These are phyloP conservation scores for Takifugu flavidus DNA, from an alignment of 2,113 vertebrate genomes.

Conservation along the genomic window DNA sequence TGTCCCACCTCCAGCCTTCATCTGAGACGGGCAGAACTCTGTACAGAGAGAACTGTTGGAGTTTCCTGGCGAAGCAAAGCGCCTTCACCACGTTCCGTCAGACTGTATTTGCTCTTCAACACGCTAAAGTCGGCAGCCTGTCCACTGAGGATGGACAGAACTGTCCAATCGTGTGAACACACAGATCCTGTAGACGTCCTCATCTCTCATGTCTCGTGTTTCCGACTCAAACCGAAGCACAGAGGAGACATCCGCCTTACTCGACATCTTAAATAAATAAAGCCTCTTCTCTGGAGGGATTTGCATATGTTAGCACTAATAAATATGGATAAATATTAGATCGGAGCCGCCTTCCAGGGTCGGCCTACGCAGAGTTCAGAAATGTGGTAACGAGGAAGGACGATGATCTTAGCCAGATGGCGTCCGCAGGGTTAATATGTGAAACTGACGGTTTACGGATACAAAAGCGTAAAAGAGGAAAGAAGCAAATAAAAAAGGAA, in stretches of 20 bases:
- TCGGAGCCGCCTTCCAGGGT: constrained; percentile 33
- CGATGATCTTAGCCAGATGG: constrained; percentile 8
- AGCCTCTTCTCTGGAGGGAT: constrained; percentile 13
- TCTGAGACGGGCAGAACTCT: too few species aligned
- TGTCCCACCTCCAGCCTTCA: too few species aligned
- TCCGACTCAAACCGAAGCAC: not conserved
- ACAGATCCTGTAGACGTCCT: constrained; percentile 58
- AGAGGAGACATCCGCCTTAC: constrained; percentile 36
- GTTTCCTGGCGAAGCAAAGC: not conserved
- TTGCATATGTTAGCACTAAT: constrained; percentile 48
- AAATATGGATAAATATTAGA: constrained; percentile 58
- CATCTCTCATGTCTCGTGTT: constrained; percentile 21
- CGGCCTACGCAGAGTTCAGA: constrained; percentile 22
- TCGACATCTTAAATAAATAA: too few species aligned
- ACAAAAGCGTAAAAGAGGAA: not conserved
- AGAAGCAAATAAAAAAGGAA: not conserved
- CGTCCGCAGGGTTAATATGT: constrained; percentile 11
- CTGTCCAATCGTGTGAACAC: constrained; percentile 32
- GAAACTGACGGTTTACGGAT: constrained; percentile 5
- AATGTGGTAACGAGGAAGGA: constrained; percentile 17
- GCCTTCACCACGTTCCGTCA: constrained; percentile 20
- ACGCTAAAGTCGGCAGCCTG: constrained; percentile 22
- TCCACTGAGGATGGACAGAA: constrained; percentile 28
- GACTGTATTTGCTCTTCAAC: constrained; percentile 12
- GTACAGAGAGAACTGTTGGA: not conserved